Evolutionary conservation across 1,140 invertebrate genomes (phyloP).

Genomic region (Camponotus floridanus): DNA sequence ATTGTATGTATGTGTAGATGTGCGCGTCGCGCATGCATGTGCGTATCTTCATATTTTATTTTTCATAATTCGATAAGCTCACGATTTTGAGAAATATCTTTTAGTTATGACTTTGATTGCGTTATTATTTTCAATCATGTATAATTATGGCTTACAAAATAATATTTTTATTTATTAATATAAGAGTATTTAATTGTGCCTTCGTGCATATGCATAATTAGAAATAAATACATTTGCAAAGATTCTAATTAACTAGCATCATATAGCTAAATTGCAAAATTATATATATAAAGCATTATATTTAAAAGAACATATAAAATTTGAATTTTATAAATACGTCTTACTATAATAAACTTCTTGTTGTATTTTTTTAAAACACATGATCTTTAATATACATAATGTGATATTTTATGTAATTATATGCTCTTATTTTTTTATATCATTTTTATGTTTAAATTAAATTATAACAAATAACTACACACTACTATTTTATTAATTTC

Average conservation of each 20-base stretch:
- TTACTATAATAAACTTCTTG: not conserved
- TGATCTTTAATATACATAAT: not conserved
- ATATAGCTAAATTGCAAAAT: not conserved
- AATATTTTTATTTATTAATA: conserved; percentile 17
- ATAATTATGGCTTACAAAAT: not conserved
- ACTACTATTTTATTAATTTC: too few relatives aligned
- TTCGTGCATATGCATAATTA: not conserved
- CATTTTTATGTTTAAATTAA: too few relatives aligned
- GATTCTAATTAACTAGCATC: conserved; percentile 10
- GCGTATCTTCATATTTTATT: conserved; percentile 29
- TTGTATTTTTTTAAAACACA: not conserved
- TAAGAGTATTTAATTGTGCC: not conserved
- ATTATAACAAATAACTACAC: too few relatives aligned
- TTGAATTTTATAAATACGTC: not conserved
- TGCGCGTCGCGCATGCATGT: too few relatives aligned
- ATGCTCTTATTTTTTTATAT: too few relatives aligned
- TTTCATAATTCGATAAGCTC: conserved; percentile 41
- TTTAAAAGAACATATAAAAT: not conserved
- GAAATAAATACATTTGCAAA: not conserved
- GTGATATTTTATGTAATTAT: too few relatives aligned
- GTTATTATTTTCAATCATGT: conserved; percentile 8
- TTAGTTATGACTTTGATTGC: conserved; percentile 39
- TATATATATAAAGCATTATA: conserved; percentile 11
- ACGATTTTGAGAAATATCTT: conserved; percentile 37
- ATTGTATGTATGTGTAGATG: too few relatives aligned